A percentile compares a stretch with the other conserved stretches of the same genome.
phyloP scores from a whole-genome alignment of 2,113 vertebrate genomes.

The Dasyornis broadbenti region DNA sequence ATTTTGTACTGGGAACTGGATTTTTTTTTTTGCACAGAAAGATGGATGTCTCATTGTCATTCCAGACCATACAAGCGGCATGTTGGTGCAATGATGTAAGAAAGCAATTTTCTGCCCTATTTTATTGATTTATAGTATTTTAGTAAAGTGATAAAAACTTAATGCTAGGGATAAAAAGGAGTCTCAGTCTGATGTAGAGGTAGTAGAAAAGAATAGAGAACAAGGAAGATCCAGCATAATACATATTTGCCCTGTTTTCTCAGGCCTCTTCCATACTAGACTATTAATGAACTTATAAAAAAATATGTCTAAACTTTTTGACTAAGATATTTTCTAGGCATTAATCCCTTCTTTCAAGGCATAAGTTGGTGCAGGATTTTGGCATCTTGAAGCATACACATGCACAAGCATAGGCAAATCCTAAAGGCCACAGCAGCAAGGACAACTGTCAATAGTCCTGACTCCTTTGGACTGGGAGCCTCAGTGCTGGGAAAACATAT shows the following conservation, averaged over 20 bases:
- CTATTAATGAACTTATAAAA: not conserved
- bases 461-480: not conserved
- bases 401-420: not conserved
- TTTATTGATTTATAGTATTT: conserved; percentile 66
- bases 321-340: not conserved
- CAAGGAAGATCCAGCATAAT: not conserved
- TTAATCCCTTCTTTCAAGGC: not conserved
- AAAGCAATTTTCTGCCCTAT: conserved; percentile 67
- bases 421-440: not conserved
- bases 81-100: conserved; percentile 63
- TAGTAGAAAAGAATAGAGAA: not conserved
- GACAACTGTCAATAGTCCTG: not conserved
- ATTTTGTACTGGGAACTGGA: not conserved
- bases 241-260: not conserved
- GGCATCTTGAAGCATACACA: not conserved
- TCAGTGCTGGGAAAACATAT: not conserved
- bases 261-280: not conserved
- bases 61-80: conserved; percentile 25
- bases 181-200: conserved; percentile 1
- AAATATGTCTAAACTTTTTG: not conserved
- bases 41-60: conserved; percentile 64
- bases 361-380: not conserved
- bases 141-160: conserved; percentile 64
- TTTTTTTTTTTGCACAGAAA: conserved; percentile 21
- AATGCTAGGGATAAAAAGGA: conserved; percentile 46